Evolutionary conservation across 92 coral and sea anemone genomes (phyloP).

Genomic region (Galaxea fascicularis): DNA sequence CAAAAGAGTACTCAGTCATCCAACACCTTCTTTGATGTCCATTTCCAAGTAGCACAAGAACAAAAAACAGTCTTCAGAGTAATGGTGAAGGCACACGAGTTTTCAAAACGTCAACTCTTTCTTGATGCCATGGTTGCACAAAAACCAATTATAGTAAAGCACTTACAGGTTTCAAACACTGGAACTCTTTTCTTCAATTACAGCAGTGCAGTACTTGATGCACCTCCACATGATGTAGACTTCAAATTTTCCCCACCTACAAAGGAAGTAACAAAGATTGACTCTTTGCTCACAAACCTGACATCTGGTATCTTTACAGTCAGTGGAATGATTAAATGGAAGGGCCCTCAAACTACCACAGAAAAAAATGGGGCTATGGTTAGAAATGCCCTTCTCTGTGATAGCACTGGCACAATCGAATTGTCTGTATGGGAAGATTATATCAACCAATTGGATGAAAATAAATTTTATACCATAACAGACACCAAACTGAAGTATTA

Average conservation of each 20-base stretch:
- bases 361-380: conserved; percentile 57
- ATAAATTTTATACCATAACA: conserved; percentile 42
- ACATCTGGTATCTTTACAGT: conserved; percentile 59
- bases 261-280: conserved; percentile 52
- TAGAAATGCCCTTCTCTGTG: conserved; percentile 27
- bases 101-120: conserved; percentile 42
- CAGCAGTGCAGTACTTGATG: conserved; percentile 49
- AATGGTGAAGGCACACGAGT: conserved; percentile 56
- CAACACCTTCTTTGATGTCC: conserved; percentile 48
- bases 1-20: conserved; percentile 50
- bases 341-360: conserved; percentile 39
- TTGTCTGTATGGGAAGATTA: conserved; percentile 44
- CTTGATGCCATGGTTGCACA: conserved; percentile 52
- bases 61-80: conserved; percentile 45
- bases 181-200: conserved; percentile 63
- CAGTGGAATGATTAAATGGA: conserved; percentile 52
- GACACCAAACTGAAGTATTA: conserved; percentile 41
- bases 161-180: conserved; percentile 36
- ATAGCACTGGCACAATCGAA: conserved; percentile 50
- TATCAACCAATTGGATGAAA: conserved; percentile 26
- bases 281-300: conserved; percentile 54
- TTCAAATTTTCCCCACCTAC: conserved; percentile 51
- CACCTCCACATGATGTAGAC: conserved; percentile 39
- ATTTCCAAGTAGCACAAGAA: conserved; percentile 43
- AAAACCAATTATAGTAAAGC: conserved; percentile 50